These are phyloP conservation scores for cat (Felis catus) DNA, from an alignment of 2,113 vertebrate species.

Conservation along the genomic window F.catus_Fca126_mat1.0 CM031412.1:216932001-216932500, in stretches of 20 bases:
- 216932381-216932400: background rate
- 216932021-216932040: background rate
- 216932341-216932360: background rate
- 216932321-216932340: background rate
- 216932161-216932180: background rate
- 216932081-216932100: background rate
- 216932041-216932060: background rate
- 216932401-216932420: background rate
- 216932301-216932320: background rate
- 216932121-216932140: background rate
- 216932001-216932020: background rate
- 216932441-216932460: background rate
- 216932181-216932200: background rate
- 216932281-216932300: background rate
- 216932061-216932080: background rate
- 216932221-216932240: background rate
- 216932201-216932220: background rate
- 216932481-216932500: background rate
- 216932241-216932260: background rate
- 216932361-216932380: background rate
- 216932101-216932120: background rate
- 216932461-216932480: background rate
- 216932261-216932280: background rate
- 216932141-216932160: background rate
- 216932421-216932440: background rate